Percentiles rank a stretch among this genome's conserved stretches.
phyloP scores from a whole-genome alignment of 2,797 vertebrate genomes.

The Margarornis squamiger region DNA sequence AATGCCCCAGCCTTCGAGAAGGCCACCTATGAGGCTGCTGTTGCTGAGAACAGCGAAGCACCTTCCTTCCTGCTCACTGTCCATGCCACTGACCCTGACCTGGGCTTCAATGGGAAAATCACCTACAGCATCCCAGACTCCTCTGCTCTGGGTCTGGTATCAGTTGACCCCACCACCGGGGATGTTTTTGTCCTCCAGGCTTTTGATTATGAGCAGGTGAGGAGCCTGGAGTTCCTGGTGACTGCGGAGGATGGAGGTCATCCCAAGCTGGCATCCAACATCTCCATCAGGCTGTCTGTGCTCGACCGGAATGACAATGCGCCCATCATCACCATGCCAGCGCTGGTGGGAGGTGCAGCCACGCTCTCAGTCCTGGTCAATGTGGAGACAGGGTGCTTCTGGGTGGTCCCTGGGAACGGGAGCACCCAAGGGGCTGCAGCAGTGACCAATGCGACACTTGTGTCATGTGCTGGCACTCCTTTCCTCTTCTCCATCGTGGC shows the following conservation, averaged over 20 bases:
- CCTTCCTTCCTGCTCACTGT: slow-evolving; percentile 80
- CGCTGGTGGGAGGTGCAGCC: slow-evolving; percentile 77
- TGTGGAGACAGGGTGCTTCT: slow-evolving; percentile 76
- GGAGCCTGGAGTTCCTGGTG: slow-evolving; percentile 82
- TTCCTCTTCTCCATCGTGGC: slow-evolving; percentile 77
- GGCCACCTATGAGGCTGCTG: slow-evolving; percentile 74
- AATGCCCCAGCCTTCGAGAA: slow-evolving; percentile 86
- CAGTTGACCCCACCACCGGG: slow-evolving; percentile 82
- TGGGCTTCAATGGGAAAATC: slow-evolving; percentile 83
- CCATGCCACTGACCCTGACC: slow-evolving; percentile 82
- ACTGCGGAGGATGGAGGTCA: slow-evolving; percentile 86
- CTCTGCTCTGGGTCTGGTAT: slow-evolving; percentile 74
- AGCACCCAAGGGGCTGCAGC: slow-evolving; percentile 21
- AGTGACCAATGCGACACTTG: background rate
- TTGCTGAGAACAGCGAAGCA: slow-evolving; percentile 83
- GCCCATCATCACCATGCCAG: slow-evolving; percentile 82
- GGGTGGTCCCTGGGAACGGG: slow-evolving; percentile 56
- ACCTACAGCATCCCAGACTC: slow-evolving; percentile 83
- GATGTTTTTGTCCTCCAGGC: slow-evolving; percentile 79
- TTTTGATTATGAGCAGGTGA: slow-evolving; percentile 85
- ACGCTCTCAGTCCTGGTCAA: slow-evolving; percentile 83
- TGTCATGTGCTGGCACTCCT: background rate
- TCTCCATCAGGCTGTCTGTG: slow-evolving; percentile 80
- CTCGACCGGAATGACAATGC: slow-evolving; percentile 88
- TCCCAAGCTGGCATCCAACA: slow-evolving; percentile 81